Conservation (phyloP, 2,113 vertebrate species). For the Mohoua ochrocephala region DNA sequence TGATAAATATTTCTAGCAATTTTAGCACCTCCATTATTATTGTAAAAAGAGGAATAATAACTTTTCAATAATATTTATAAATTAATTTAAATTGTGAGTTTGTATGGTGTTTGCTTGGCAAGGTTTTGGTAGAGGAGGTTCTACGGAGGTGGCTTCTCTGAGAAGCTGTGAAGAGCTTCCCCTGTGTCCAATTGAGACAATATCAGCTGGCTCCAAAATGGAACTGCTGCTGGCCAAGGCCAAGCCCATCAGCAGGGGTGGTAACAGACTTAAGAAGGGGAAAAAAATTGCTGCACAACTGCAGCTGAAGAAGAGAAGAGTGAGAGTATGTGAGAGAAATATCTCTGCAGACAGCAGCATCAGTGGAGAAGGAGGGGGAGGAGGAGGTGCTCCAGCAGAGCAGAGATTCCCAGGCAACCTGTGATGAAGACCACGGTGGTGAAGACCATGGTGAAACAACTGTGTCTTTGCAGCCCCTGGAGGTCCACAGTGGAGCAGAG, state of each 20-base stretch:
- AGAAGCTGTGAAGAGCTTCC: background rate
- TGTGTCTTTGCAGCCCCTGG: background rate
- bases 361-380: background rate
- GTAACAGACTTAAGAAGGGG: background rate
- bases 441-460: background rate
- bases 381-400: background rate
- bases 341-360: background rate
- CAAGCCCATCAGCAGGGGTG: background rate
- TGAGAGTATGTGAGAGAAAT: background rate
- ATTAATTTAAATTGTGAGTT: background rate
- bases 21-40: background rate
- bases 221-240: background rate
- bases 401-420: background rate
- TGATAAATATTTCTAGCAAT: background rate
- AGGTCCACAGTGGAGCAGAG: background rate
- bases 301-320: background rate
- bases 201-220: background rate
- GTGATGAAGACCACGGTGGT: fast-evolving
- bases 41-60: background rate
- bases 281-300: background rate
- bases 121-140: background rate
- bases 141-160: background rate
- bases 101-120: background rate
- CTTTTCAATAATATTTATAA: background rate
- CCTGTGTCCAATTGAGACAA: background rate